Conservation (phyloP, 2,888 invertebrate species). For the Ceriagrion tenellum region DNA sequence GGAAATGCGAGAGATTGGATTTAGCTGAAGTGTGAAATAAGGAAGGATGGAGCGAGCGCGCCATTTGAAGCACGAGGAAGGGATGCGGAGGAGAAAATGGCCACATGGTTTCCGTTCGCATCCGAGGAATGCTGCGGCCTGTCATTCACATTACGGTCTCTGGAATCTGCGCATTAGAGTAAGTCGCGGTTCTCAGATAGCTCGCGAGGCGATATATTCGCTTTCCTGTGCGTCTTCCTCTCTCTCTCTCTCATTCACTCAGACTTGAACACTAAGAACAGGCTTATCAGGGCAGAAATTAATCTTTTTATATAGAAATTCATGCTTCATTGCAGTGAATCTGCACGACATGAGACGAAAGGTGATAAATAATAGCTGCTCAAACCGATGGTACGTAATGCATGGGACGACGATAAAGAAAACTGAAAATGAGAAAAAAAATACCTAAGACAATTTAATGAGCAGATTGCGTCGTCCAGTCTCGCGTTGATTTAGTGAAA, state of each 20-base stretch:
- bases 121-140: neutral
- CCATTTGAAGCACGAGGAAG: slow-evolving; percentile 25
- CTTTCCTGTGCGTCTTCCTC: neutral
- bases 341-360: neutral
- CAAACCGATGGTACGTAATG: neutral
- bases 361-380: neutral
- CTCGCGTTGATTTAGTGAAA: neutral
- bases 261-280: neutral
- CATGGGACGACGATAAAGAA: neutral
- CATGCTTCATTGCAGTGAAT: neutral
- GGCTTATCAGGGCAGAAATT: neutral
- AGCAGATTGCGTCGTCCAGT: neutral
- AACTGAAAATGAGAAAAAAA: neutral
- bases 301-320: neutral
- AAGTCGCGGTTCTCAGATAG: neutral
- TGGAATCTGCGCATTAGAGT: neutral
- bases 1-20: slow-evolving; percentile 62
- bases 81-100: slow-evolving; percentile 51
- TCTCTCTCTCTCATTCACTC: neutral
- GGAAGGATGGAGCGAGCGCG: slow-evolving; percentile 54
- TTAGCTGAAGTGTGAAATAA: slow-evolving; percentile 66
- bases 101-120: slow-evolving; percentile 44
- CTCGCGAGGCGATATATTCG: neutral
- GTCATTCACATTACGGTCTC: slow-evolving; percentile 14
- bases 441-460: neutral